Evolutionary conservation across 2,797 vertebrate species (phyloP), one percentile per base, ranked within the genome.

Genomic region (Labroides dimidiatus): DNA sequence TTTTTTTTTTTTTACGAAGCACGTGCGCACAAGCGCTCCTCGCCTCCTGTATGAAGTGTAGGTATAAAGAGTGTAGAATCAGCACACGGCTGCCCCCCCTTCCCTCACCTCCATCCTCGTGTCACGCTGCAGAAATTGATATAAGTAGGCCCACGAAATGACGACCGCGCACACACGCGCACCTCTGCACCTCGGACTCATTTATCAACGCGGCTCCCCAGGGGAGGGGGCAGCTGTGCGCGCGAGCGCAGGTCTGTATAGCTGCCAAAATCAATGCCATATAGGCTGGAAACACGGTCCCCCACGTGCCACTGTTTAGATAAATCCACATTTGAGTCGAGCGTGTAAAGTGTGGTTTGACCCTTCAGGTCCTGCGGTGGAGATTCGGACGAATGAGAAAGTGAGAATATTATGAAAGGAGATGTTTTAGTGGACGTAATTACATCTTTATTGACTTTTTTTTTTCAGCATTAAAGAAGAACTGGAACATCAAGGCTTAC

Each of bases 131-230:
- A 75, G 19, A 59, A 77, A 81, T 61, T 33, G 33, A 75, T 51
- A 51, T 9, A 23, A 51, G 20, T 58, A 47, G 23, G 49, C 9
- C 15, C 24, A 51, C 51, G 73, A 65, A 86, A 65, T 59, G 52
- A 78, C 50, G 64, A 72, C 65, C 64, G 72, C 74, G 8, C 48
- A 4, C 48, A 4, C 44, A 14, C 62, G 56, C 62, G 2, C 50
- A 81, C 84, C 66, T 85, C 82, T 81, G 75, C 69, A 68, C 82
- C 78, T 73, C 78, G 74, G 71, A 59, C 77, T 86, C 90, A 91
- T 92, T 91, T 75, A 88, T 92, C 89, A 92, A 82, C 49, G 51
- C 58, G 23, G 53, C 51, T 89, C 90, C 90, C 81, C 89, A 16
- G 13, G 81, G 83, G 84, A 87, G 61, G 76, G 74, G 67, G 62